Conservation (phyloP, 2,113 vertebrate genomes). For the Tragelaphus buxtoni region DNA sequence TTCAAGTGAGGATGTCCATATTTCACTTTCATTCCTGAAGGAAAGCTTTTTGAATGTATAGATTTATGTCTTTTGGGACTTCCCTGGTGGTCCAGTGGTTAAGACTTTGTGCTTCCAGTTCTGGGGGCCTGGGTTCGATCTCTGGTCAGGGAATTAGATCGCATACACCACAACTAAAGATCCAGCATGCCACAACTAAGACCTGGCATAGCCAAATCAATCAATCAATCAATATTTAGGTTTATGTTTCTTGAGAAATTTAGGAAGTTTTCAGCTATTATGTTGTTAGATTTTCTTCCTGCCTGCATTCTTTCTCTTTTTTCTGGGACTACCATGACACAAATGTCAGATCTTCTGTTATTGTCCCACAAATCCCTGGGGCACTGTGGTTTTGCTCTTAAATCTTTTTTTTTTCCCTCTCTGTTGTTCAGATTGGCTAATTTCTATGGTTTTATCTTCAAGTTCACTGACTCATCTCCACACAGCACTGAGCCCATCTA, state of each 20-base stretch:
- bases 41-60: background rate
- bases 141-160: background rate
- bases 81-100: background rate
- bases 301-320: background rate
- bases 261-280: background rate
- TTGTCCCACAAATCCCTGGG: background rate
- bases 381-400: background rate
- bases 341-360: background rate
- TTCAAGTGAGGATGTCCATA: background rate
- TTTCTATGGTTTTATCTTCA: background rate
- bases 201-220: background rate
- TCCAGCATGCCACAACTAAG: background rate
- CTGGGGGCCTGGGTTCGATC: background rate
- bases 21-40: conserved; percentile 2
- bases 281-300: background rate
- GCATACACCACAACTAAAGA: background rate
- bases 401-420: background rate
- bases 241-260: background rate
- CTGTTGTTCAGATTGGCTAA: background rate
- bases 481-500: background rate
- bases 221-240: background rate
- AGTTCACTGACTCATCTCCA: background rate
- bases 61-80: background rate
- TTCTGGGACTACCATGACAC: background rate
- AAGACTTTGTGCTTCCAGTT: background rate